A percentile compares a stretch with the other conserved stretches of the same genome.
Evolutionary conservation across 2,797 vertebrate species (phyloP).

Genomic region (Acrossocheilus fasciatus): DNA sequence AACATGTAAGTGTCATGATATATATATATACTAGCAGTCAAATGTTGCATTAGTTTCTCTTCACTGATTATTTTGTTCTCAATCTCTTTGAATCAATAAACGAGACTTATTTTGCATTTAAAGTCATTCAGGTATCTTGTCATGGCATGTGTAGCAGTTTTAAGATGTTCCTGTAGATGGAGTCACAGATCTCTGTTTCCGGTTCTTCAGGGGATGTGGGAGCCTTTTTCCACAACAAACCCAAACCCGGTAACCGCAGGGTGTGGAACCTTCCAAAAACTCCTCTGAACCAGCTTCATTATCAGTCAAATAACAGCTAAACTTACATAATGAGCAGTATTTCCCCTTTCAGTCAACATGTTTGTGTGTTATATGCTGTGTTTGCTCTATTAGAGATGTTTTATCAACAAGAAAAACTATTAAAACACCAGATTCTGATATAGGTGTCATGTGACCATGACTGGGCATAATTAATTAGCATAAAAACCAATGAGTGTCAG

Average conservation of each 20-base stretch:
- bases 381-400: background rate
- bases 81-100: background rate
- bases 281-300: background rate
- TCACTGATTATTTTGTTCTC: background rate
- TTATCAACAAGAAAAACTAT: background rate
- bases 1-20: background rate
- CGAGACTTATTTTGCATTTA: background rate
- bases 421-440: background rate
- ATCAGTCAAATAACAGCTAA: background rate
- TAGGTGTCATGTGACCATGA: background rate
- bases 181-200: background rate
- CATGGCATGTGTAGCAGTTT: background rate
- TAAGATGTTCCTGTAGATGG: slow-evolving; percentile 4
- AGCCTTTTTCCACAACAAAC: background rate
- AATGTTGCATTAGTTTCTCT: background rate
- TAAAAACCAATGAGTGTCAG: background rate
- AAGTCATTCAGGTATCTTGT: background rate
- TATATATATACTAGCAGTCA: background rate
- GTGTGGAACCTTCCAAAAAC: background rate
- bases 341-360: background rate
- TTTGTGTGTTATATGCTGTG: background rate
- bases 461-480: background rate
- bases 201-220: background rate
- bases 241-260: background rate
- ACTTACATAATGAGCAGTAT: background rate